Evolutionary conservation across 2,888 invertebrate genomes (phyloP), one percentile per base, ranked within the genome.

Genomic region (Xylota sylvarum): DNA sequence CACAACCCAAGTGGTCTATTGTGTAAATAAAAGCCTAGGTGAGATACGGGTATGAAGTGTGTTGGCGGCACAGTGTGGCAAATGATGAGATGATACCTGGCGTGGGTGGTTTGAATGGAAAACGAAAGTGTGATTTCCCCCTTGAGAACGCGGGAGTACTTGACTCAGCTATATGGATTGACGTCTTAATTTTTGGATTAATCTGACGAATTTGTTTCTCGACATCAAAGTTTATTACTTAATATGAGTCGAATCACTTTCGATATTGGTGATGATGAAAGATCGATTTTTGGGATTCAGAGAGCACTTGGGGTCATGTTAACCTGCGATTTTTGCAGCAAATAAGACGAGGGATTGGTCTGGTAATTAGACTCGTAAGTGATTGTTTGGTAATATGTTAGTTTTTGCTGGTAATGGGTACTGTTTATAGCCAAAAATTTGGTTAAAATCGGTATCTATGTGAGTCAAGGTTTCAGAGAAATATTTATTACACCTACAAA

Each of bases 41-140:
- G 23, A 7, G 10, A 52, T 9, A 30, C 37, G 50, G 10, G 9
- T 32, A 17, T 58, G 30, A n/a, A 35, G 23, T 50, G 70, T 58
- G 77, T 65, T 77, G 78, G 78, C 67, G 78, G 37, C 67, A 67
- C 12, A 23, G 32, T 23, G 67, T 62, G 48, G 6, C 48, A 32
- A 32, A 48, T 43, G 14, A 67, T 70, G 40, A 62, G 84, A 79
- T 52, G 55, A 73, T 17, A 65, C 30, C 23, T 19, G 30, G 9
- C 50, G 79, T 64, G n/a, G 62, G 84, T 74, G 48, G 55, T 60
- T 58, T 43, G 9, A 73, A 43, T 46, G 46, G 67, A 78, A 79
- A 84, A 48, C 69, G 84, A 84, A 84, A 84, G 84, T 84, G 40
- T 56, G 56, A 69, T 69, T 79, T 84, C 69, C 69, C 84, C 69